Conservation (phyloP, 2,113 vertebrate genomes). For the Hyla sarda region DNA sequence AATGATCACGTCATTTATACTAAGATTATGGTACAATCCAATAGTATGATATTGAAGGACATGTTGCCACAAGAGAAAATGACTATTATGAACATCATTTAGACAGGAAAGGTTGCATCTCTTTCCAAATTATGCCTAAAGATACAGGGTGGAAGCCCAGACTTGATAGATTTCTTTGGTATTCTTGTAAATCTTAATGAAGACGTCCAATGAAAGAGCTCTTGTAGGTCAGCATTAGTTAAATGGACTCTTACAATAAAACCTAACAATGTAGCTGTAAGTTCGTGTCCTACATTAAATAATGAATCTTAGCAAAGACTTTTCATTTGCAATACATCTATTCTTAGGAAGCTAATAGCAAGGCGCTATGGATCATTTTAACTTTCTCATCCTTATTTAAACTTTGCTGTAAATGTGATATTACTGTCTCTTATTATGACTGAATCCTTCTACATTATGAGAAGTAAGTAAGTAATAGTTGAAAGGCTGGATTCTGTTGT, state of each 20-base stretch:
- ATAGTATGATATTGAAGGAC: slow-evolving; percentile 18
- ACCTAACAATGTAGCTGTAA: slow-evolving; percentile 46
- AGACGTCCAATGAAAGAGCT: slow-evolving; percentile 58
- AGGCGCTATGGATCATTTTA: slow-evolving; percentile 11
- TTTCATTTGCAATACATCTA: neutral
- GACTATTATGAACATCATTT: slow-evolving; percentile 23
- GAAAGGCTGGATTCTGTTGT: too few relatives aligned
- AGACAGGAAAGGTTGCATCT: slow-evolving; percentile 58
- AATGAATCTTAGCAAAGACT: slow-evolving; percentile 62
- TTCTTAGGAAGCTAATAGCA: neutral
- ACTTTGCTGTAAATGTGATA: neutral
- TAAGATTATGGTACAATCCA: neutral
- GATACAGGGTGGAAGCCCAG: slow-evolving; percentile 59
- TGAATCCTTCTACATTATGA: neutral
- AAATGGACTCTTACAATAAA: slow-evolving; percentile 64
- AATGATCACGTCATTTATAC: slow-evolving; percentile 5
- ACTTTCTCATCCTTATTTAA: neutral
- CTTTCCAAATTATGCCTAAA: slow-evolving; percentile 60
- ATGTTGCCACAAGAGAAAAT: neutral
- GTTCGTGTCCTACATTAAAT: slow-evolving; percentile 53
- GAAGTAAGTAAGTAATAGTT: neutral
- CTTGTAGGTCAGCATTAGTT: slow-evolving; percentile 62
- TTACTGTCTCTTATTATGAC: neutral
- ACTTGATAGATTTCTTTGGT: slow-evolving; percentile 63
- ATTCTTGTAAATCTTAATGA: slow-evolving; percentile 56